Percentiles rank a stretch among this genome's conserved stretches.
Conservation (phyloP, 2,113 vertebrate species). For the Microtus richardsoni region DNA sequence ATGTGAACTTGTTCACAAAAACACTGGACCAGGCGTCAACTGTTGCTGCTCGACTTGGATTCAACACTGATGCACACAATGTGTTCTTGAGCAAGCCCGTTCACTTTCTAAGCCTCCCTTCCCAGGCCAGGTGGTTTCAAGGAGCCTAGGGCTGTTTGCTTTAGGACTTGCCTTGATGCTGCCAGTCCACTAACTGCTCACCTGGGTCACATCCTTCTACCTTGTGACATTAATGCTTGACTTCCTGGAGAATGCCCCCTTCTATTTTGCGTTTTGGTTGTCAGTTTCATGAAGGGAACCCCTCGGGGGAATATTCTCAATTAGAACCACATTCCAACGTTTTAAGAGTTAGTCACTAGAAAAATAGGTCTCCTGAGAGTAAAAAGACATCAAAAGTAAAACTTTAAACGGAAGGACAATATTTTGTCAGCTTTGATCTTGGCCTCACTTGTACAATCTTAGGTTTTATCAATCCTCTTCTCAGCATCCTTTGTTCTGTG, state of each 20-base stretch:
- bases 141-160: background rate
- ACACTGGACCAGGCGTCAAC: background rate
- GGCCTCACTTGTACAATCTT: background rate
- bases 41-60: background rate
- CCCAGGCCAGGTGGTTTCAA: background rate
- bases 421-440: background rate
- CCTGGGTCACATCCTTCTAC: background rate
- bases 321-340: background rate
- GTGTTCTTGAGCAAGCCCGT: background rate
- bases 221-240: background rate
- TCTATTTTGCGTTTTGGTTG: background rate
- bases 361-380: constrained; percentile 27
- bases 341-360: background rate
- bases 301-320: background rate
- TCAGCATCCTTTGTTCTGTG: background rate
- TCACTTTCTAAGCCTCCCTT: background rate
- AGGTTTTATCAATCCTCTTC: background rate
- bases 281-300: background rate
- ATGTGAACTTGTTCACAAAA: background rate
- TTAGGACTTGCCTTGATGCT: background rate
- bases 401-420: background rate
- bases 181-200: background rate
- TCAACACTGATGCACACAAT: background rate
- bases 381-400: background rate
- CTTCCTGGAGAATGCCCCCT: background rate